These are phyloP conservation scores for Allolobophora icterica DNA, from an alignment of 2,888 invertebrate species.

Conservation along the genomic window DNA sequence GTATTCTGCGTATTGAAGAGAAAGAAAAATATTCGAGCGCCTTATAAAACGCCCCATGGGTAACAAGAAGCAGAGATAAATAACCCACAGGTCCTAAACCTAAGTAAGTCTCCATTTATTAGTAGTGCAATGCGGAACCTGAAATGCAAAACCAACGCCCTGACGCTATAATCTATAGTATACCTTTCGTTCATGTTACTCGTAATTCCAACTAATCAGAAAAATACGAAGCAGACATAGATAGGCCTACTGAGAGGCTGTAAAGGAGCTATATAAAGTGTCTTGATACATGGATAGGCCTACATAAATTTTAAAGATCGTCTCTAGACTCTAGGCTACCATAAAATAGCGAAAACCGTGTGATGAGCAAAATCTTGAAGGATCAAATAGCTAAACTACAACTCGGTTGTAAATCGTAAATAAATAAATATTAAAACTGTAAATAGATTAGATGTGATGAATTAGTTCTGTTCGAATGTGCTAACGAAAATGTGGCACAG, in stretches of 20 bases:
- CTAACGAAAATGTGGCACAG: too few relatives aligned
- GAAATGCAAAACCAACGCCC: not conserved
- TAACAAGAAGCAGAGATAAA: not conserved
- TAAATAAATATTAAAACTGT: not conserved
- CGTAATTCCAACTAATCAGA: not conserved
- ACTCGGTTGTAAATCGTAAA: not conserved
- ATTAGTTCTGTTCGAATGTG: not conserved
- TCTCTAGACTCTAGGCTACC: too few relatives aligned
- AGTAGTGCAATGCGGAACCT: not conserved
- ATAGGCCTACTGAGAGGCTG: not conserved
- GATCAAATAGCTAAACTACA: conserved; percentile 10
- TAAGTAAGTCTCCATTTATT: not conserved
- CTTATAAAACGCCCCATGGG: not conserved
- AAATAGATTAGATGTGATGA: not conserved
- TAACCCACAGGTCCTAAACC: not conserved
- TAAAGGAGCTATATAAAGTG: not conserved
- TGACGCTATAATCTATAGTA: not conserved
- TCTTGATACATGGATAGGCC: not conserved
- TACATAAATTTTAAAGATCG: not conserved
- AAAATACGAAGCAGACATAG: not conserved
- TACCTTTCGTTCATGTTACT: not conserved
- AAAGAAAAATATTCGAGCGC: not conserved
- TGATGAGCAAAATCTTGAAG: not conserved
- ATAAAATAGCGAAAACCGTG: not conserved
- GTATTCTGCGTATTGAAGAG: not conserved